phyloP scores from a whole-genome alignment of 2,888 invertebrate genomes.

The Cyaniris semiargus region DNA sequence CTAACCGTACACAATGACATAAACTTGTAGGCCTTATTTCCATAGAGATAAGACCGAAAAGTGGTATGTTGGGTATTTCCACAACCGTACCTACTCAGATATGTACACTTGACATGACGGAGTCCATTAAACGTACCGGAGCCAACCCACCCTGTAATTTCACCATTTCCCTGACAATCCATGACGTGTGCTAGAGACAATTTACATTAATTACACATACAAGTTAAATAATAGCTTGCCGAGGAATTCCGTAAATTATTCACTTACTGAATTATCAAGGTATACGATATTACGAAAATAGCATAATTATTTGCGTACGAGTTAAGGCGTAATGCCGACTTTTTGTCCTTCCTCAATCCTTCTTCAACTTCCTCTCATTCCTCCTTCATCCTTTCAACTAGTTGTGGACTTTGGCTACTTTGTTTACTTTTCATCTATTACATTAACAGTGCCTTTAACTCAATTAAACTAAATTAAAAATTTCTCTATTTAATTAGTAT shows the following conservation, averaged over 20 bases:
- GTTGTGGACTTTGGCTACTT: background rate
- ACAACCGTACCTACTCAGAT: background rate
- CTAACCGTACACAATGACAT: background rate
- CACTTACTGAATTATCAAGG: background rate
- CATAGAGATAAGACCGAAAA: background rate
- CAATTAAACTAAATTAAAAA: background rate
- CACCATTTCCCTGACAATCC: background rate
- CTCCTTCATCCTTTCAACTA: too few relatives aligned
- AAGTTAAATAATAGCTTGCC: background rate
- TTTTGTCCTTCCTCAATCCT: too few relatives aligned
- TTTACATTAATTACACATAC: constrained; percentile 7
- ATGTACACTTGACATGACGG: constrained; percentile 10
- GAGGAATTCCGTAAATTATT: background rate
- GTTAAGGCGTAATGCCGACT: background rate
- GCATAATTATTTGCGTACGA: background rate
- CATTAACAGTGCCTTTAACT: background rate
- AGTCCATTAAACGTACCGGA: background rate
- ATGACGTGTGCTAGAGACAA: constrained; percentile 13
- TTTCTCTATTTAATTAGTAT: background rate
- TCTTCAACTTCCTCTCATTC: too few relatives aligned
- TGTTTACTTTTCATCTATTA: background rate
- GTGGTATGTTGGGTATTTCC: background rate
- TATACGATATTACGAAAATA: background rate
- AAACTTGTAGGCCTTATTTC: background rate
- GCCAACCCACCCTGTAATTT: constrained; percentile 1